Evolutionary conservation across 2,888 invertebrate genomes (phyloP).

Genomic region (Ceratothoa steindachneri): DNA sequence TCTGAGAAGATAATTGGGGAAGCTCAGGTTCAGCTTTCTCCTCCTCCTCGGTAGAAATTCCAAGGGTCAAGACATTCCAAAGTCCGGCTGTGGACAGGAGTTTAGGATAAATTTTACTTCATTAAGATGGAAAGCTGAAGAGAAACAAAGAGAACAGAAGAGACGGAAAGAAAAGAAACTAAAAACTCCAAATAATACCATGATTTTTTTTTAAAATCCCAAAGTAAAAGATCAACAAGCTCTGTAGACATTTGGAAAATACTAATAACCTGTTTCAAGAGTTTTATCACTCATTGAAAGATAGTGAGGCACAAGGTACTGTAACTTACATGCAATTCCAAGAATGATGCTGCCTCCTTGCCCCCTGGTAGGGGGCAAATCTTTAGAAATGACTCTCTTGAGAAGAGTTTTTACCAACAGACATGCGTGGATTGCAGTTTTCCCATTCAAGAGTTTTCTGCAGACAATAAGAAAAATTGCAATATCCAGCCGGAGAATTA

Average conservation of each 20-base stretch:
- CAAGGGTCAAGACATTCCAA: conserved; percentile 71
- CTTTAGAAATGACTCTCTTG: conserved; percentile 67
- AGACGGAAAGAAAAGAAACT: too few relatives aligned
- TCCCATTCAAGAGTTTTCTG: conserved; percentile 62
- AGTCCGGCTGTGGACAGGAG: conserved; percentile 64
- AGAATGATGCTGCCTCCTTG: conserved; percentile 78
- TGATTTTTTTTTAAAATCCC: too few relatives aligned
- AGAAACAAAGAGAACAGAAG: too few relatives aligned
- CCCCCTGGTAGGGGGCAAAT: conserved; percentile 64
- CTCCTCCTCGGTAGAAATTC: conserved; percentile 49
- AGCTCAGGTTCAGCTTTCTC: conserved; percentile 54
- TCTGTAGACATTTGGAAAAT: too few relatives aligned
- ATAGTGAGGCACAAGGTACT: not conserved
- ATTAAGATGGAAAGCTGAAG: too few relatives aligned
- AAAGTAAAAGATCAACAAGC: too few relatives aligned
- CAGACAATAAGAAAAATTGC: too few relatives aligned
- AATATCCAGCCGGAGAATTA: not conserved
- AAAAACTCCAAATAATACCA: too few relatives aligned
- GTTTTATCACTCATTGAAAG: too few relatives aligned
- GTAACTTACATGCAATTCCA: conserved; percentile 61
- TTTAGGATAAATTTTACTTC: too few relatives aligned
- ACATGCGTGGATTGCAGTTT: conserved; percentile 70
- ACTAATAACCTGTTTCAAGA: too few relatives aligned
- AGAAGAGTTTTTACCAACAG: conserved; percentile 74
- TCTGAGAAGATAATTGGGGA: conserved; percentile 74